These are phyloP conservation scores for Limnephilus lunatus DNA, from an alignment of 2,888 invertebrate genomes.

Conservation along the genomic window DNA sequence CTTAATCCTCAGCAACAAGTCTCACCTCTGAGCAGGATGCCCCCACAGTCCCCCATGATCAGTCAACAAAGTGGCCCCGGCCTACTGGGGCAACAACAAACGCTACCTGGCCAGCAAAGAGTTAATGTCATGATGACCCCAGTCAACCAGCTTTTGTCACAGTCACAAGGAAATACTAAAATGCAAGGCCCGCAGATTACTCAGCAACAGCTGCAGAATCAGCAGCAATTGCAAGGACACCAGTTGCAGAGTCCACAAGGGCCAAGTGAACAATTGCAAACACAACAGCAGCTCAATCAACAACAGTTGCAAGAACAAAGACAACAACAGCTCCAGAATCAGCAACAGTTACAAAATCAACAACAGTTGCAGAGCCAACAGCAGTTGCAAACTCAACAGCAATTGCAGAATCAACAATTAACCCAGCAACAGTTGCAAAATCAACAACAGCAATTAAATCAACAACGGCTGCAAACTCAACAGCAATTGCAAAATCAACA, in stretches of 20 bases:
- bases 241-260: conserved; percentile 71
- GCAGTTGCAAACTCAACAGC: conserved; percentile 69
- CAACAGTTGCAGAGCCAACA: conserved; percentile 40
- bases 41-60: conserved; percentile 63
- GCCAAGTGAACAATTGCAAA: conserved; percentile 70
- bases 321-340: conserved; percentile 24
- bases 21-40: conserved; percentile 47
- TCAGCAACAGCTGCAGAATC: conserved; percentile 73
- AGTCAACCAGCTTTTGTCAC: conserved; percentile 44
- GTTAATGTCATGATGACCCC: conserved; percentile 71
- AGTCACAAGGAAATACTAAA: not conserved
- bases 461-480: conserved; percentile 69
- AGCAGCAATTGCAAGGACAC: conserved; percentile 69
- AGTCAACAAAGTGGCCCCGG: conserved; percentile 72
- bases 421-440: conserved; percentile 70
- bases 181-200: conserved; percentile 65
- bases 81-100: conserved; percentile 72
- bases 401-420: conserved; percentile 73
- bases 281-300: conserved; percentile 72
- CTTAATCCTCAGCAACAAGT: conserved; percentile 69
- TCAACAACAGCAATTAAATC: conserved; percentile 69
- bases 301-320: conserved; percentile 67
- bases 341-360: conserved; percentile 21
- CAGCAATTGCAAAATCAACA: conserved; percentile 71
- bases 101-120: conserved; percentile 67